Evolutionary conservation across 1,140 invertebrate species (phyloP).

Genomic region (Heliconius hewitsoni): DNA sequence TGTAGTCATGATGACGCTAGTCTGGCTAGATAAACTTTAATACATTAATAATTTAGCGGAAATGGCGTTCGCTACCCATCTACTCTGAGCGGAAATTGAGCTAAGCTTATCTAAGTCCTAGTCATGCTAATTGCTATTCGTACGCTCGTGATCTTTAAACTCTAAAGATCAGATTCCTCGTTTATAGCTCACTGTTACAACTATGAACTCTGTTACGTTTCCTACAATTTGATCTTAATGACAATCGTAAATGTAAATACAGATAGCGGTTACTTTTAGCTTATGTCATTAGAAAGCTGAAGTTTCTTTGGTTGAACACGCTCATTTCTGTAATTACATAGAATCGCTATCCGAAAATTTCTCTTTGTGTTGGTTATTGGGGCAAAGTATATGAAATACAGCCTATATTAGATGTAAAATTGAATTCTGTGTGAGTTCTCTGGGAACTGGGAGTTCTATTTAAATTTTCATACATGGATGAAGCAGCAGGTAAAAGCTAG

Average conservation of each 20-base stretch:
- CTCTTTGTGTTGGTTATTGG: no score
- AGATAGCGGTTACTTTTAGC: no score
- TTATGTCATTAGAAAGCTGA: no score
- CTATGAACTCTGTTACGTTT: slow-evolving; percentile 3
- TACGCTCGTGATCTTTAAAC: slow-evolving; percentile 27
- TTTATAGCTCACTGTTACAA: slow-evolving; percentile 2
- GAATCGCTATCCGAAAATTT: no score
- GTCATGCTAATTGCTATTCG: slow-evolving; percentile 41
- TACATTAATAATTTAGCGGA: slow-evolving; percentile 35
- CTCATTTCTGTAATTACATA: no score
- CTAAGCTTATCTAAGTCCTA: slow-evolving; percentile 40
- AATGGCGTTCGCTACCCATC: slow-evolving; percentile 37
- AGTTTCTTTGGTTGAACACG: no score
- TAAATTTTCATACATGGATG: neutral
- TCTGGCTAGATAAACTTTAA: slow-evolving; percentile 24
- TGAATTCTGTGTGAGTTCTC: no score
- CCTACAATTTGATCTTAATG: neutral
- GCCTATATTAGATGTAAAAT: no score
- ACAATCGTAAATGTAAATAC: neutral
- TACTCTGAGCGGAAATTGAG: slow-evolving; percentile 41
- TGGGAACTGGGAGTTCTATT: no score
- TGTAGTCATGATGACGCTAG: neutral
- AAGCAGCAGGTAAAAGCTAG: neutral
- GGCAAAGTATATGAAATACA: no score
- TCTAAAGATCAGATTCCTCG: slow-evolving; percentile 16